phyloP scores from a whole-genome alignment of 2,797 vertebrate species.

The Pangasius mekongensis region DNA sequence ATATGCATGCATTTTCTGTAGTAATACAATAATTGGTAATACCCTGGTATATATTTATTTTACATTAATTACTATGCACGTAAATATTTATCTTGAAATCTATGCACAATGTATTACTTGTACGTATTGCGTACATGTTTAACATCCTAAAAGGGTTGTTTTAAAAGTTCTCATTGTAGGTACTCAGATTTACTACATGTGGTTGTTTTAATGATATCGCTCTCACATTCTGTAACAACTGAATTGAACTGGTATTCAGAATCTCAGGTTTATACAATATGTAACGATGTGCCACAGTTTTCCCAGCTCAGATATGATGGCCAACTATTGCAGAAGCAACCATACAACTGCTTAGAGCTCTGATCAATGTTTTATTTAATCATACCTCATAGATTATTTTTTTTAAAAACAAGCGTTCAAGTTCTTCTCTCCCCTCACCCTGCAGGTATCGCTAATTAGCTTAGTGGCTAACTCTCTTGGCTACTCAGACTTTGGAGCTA shows the following conservation, averaged over 20 bases:
- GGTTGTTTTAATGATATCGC: not conserved
- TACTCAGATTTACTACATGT: not conserved
- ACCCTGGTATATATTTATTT: not conserved
- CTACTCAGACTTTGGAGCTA: slow-evolving; percentile 81
- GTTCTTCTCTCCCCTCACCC: slow-evolving; percentile 29
- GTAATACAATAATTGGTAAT: not conserved
- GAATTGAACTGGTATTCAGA: not conserved
- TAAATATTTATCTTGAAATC: not conserved
- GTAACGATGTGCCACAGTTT: not conserved
- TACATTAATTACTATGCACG: not conserved
- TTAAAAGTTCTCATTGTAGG: not conserved
- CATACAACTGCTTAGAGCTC: not conserved
- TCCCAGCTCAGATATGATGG: not conserved
- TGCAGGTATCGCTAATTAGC: slow-evolving; percentile 80
- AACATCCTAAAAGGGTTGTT: not conserved
- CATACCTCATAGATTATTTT: not conserved
- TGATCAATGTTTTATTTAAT: not conserved
- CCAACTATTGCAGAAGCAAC: not conserved
- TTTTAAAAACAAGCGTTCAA: not conserved
- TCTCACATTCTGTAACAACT: not conserved
- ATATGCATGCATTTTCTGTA: not conserved
- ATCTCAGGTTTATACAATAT: not conserved
- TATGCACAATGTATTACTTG: not conserved
- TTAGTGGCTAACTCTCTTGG: slow-evolving; percentile 80
- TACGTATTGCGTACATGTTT: not conserved